Conservation (phyloP, 2,797 vertebrate species). For the Helostoma temminkii region DNA sequence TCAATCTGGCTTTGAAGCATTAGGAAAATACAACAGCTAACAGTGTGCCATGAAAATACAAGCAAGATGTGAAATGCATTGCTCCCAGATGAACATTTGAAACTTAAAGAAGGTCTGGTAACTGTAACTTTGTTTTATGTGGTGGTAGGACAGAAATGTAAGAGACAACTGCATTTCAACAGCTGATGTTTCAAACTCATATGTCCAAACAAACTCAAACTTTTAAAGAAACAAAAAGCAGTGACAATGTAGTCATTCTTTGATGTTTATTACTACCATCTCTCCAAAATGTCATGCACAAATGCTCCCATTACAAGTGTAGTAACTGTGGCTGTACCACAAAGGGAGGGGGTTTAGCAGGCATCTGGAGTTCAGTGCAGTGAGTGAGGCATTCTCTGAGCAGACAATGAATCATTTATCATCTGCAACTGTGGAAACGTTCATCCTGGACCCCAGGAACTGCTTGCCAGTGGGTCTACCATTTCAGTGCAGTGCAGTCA, state of each 20-base stretch:
- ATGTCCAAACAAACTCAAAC: slow-evolving; percentile 26
- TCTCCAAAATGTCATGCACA: slow-evolving; percentile 74
- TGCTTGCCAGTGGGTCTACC: slow-evolving; percentile 65
- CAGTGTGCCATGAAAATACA: slow-evolving; percentile 23
- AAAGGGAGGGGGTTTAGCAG: slow-evolving; percentile 68
- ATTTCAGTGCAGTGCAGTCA: slow-evolving; percentile 83
- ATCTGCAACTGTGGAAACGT: slow-evolving; percentile 67
- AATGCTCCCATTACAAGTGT: slow-evolving; percentile 57
- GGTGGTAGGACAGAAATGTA: neutral
- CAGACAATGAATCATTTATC: slow-evolving; percentile 77
- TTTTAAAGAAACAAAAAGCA: slow-evolving; percentile 33
- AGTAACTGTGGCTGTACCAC: slow-evolving; percentile 62
- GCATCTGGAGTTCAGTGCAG: slow-evolving; percentile 77
- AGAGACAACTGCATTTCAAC: slow-evolving; percentile 44
- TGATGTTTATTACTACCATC: slow-evolving; percentile 46
- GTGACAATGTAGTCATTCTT: slow-evolving; percentile 30
- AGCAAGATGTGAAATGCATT: slow-evolving; percentile 40
- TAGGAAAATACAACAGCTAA: slow-evolving; percentile 10
- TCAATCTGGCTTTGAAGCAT: slow-evolving; percentile 13
- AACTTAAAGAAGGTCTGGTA: slow-evolving; percentile 13
- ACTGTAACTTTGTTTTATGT: neutral
- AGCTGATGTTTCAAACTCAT: slow-evolving; percentile 41
- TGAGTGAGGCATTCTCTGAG: slow-evolving; percentile 78
- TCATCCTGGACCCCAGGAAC: slow-evolving; percentile 64
- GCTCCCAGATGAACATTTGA: slow-evolving; percentile 11